A percentile compares a stretch with the other conserved stretches of the same genome.
phyloP scores from a whole-genome alignment of 64 coral and sea anemone species.

The Anthopleura sola region DNA sequence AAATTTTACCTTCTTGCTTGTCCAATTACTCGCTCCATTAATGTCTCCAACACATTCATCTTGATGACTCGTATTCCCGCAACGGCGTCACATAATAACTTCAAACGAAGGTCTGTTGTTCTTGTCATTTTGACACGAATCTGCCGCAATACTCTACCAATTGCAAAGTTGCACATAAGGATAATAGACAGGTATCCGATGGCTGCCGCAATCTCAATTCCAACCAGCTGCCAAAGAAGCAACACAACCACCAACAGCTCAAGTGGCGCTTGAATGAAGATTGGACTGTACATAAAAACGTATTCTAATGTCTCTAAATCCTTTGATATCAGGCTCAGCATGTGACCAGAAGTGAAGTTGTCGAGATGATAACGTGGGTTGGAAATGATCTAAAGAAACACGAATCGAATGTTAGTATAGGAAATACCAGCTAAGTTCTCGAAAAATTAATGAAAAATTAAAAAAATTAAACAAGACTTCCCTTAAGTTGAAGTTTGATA shows the following conservation, averaged over 20 bases:
- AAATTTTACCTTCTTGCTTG: constrained; percentile 1
- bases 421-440: no score
- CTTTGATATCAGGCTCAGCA: constrained; percentile 47
- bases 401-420: no score
- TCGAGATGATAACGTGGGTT: background rate
- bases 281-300: constrained; percentile 19
- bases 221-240: constrained; percentile 31
- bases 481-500: no score
- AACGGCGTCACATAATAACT: constrained; percentile 31
- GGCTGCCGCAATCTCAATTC: constrained; percentile 3
- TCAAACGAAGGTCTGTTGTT: constrained; percentile 34
- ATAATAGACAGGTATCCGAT: constrained; percentile 25
- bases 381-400: no score
- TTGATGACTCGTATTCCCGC: constrained; percentile 41
- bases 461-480: no score
- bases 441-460: no score
- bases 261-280: constrained; percentile 27
- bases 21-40: constrained; percentile 2
- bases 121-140: constrained; percentile 5
- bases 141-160: background rate
- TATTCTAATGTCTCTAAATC: constrained; percentile 39
- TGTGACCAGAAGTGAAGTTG: constrained; percentile 24
- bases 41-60: constrained; percentile 47
- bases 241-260: constrained; percentile 29
- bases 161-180: constrained; percentile 12